These are phyloP conservation scores for Camelus bactrianus DNA, from an alignment of 2,113 vertebrate genomes.

Conservation along the genomic window DNA sequence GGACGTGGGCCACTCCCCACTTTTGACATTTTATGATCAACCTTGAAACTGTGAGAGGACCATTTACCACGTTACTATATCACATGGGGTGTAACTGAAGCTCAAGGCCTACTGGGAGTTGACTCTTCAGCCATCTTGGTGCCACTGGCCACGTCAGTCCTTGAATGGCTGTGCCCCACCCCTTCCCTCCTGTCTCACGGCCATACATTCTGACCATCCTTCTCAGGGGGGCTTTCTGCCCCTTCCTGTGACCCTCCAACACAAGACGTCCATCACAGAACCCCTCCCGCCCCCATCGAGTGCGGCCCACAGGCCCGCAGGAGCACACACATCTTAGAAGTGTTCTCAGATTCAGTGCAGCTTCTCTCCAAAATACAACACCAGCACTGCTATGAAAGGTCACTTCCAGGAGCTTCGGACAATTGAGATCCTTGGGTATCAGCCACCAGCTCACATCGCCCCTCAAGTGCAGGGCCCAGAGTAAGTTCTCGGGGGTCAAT, in stretches of 20 bases:
- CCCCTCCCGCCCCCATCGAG: neutral
- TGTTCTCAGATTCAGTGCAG: neutral
- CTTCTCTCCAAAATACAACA: neutral
- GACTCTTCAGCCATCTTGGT: too few species aligned
- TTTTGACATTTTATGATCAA: too few species aligned
- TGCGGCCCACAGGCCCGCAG: rapidly evolving
- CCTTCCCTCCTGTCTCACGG: too few species aligned
- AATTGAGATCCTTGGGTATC: neutral
- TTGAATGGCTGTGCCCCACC: too few species aligned
- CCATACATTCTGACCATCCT: neutral
- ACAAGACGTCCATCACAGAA: neutral
- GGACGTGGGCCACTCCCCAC: too few species aligned
- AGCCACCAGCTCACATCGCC: neutral
- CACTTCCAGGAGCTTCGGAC: neutral
- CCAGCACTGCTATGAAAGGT: neutral
- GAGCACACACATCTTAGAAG: neutral
- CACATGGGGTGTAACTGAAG: too few species aligned
- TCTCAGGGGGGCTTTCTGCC: neutral
- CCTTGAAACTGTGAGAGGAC: too few species aligned
- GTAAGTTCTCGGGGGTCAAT: too few species aligned
- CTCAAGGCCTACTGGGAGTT: too few species aligned
- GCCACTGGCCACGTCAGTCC: too few species aligned
- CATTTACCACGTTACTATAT: too few species aligned
- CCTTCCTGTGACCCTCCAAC: neutral
- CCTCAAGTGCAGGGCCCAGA: neutral